Base-by-base conservation (phyloP, 2,888 invertebrate species). In the Tolmerus cingulatus region DNA sequence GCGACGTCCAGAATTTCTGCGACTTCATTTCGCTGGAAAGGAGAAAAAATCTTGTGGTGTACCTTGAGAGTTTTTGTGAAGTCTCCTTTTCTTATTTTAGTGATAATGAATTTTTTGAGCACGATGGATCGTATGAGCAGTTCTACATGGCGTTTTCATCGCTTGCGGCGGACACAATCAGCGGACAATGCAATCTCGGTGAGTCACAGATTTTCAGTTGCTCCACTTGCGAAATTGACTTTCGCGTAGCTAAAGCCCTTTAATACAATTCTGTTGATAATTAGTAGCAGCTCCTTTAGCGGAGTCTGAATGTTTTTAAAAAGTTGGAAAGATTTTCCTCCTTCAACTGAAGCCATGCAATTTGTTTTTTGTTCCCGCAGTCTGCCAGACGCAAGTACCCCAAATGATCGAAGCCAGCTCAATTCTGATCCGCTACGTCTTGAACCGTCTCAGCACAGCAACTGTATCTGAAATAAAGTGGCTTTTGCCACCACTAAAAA, bases 131-230 rank as follows among this genome's bases (percentile, higher is more conserved):
- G 89, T 96, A 96, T 93, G 96, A 96, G 90, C 95, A 95, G 88
- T 98, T 98, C 94, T 98, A 97, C 93, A 96, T 97, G 90, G 96
- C 97, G 89, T 97, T 97, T 93, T 96, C 96, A 89, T 96, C 97
- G 86, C 93, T 98, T 89, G 95, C 97, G 88, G 96, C 97, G 78
- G 97, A 98, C 93, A 97, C 96, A 92, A 95, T 98, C 91, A 96
- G 96, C 92, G 91, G 91, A 88, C 92, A 93, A 89, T 92, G 92
- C 87, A 91, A 90, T 89, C 90, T 91, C 87, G 91, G 93, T 93
- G 90, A 92, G 92, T 91, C 79, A 84, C 16, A 57, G 23, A 4
- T 37, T 77, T 66, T 46, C 19, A 46, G 8, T 46, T 79, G 43
- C 5, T 43, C 79, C 34, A 46, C 27, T 79, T 79, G 27, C 19